Percentiles rank a stretch among this genome's conserved stretches.
Conservation (phyloP, 1,140 invertebrate genomes). For the Cyclargus thomasi region DNA sequence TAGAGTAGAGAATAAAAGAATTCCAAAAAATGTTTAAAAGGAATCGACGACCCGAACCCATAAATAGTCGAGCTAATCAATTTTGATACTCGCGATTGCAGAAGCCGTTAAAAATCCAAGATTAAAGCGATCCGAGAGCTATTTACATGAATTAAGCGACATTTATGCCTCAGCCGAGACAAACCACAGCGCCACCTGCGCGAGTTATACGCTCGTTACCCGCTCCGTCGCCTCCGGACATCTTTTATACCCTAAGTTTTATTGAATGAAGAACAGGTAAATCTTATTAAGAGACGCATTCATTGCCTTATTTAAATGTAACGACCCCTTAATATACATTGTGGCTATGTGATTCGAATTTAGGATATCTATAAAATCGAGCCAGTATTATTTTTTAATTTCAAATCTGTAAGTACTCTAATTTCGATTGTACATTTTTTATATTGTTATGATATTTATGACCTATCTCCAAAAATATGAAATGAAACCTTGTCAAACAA, state of each 20-base stretch:
- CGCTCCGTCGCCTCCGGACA: constrained; percentile 44
- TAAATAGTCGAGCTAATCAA: background rate
- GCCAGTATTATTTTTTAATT: no score
- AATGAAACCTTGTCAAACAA: no score
- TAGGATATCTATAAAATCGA: background rate
- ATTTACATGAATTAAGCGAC: constrained; percentile 68
- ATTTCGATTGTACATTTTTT: no score
- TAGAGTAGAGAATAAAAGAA: background rate
- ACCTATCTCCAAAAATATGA: no score
- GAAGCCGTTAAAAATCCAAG: constrained; percentile 47
- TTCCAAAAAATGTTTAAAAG: background rate
- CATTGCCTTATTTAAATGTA: constrained; percentile 3
- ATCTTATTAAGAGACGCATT: constrained; percentile 21
- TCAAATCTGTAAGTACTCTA: no score
- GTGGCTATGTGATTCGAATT: background rate
- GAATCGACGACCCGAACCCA: background rate
- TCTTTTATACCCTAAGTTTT: constrained; percentile 36
- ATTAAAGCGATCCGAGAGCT: constrained; percentile 43
- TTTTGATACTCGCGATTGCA: background rate
- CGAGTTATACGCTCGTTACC: constrained; percentile 65
- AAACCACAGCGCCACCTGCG: constrained; percentile 64
- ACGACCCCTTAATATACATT: constrained; percentile 1
- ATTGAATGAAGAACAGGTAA: constrained; percentile 25
- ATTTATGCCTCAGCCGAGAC: constrained; percentile 64
- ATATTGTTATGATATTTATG: no score